Evolutionary conservation across 2,797 vertebrate genomes (phyloP), one percentile per base, ranked within the genome.

Genomic region (Gobio occitaniae): DNA sequence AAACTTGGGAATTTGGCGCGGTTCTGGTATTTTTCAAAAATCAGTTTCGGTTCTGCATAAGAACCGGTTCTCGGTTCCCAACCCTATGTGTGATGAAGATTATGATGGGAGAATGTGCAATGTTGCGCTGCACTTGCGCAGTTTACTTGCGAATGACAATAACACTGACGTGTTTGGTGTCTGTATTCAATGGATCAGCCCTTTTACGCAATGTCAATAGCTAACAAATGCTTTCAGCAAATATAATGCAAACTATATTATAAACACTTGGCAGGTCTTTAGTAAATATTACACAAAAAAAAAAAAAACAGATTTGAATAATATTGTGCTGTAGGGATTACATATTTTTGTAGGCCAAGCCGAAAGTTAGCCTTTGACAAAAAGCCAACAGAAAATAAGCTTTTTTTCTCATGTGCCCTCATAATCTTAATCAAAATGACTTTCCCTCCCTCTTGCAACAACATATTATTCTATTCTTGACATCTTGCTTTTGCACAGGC

Each of bases 131-230:
- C 41, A 44, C 41, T 44, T 44, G 41, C 77, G 9, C 61, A 68
- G 76, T 85, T 86, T 84, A 79, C 82, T 76, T 61, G 21, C 36
- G 59, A 87, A 63, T 68, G 79, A 86, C 47, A 69, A 77, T 79
- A 79, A 79, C 63, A 75, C 75, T 78, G 83, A 85, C 75, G 76
- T 69, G 3, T 76, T 52, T 65, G 48, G 32, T 66, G 47, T 59
- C 17, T 78, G 74, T 70, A 15, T 68, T 71, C 15, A 56, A 41
- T 70, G 52, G 69, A 4, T 52, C 21, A 16, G 52, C 13, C 69
- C 44, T 75, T 48, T 25, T 3, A 52, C 78, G 52, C 47, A 61
- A 44, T 0, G 5, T 56, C 32, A 54, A 70, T 32, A 54, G 29
- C 17, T 32, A 38, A 8, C 36, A 32, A 44, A 56, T 8, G 6